A percentile compares a stretch with the other conserved stretches of the same genome.
These are phyloP conservation scores for Equus przewalskii DNA, from an alignment of 2,113 vertebrate genomes.

Conservation along the genomic window DNA sequence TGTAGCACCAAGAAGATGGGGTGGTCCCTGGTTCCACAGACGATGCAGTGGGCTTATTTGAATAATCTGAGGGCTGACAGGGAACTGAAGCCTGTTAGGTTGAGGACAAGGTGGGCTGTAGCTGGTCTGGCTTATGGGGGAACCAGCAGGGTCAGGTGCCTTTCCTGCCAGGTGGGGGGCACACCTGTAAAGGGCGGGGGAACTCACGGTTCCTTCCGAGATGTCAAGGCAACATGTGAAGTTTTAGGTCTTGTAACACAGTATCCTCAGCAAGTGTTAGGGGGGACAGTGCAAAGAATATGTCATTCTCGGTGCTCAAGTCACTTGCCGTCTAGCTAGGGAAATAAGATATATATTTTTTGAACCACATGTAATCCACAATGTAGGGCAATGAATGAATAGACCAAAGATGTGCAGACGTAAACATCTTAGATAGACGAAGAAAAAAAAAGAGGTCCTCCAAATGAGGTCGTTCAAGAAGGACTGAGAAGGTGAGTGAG, in stretches of 20 bases:
- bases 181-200: no score
- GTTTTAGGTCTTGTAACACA: fast-evolving
- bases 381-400: fast-evolving
- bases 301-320: neutral
- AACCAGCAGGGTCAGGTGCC: fast-evolving
- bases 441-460: neutral
- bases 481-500: neutral
- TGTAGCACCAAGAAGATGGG: fast-evolving
- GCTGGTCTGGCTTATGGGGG: fast-evolving
- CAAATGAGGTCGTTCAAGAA: neutral
- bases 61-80: neutral
- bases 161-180: fast-evolving
- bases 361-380: neutral
- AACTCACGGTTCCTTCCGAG: fast-evolving
- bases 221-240: no score
- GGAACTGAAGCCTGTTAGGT: neutral
- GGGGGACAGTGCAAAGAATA: fast-evolving
- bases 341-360: neutral
- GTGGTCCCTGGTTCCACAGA: neutral
- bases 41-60: fast-evolving
- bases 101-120: no score
- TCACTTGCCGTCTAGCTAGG: neutral
- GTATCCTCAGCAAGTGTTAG: fast-evolving
- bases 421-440: neutral
- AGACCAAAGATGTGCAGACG: fast-evolving